Conservation (phyloP, 2,113 vertebrate genomes). For the Bubo scandiacus region DNA sequence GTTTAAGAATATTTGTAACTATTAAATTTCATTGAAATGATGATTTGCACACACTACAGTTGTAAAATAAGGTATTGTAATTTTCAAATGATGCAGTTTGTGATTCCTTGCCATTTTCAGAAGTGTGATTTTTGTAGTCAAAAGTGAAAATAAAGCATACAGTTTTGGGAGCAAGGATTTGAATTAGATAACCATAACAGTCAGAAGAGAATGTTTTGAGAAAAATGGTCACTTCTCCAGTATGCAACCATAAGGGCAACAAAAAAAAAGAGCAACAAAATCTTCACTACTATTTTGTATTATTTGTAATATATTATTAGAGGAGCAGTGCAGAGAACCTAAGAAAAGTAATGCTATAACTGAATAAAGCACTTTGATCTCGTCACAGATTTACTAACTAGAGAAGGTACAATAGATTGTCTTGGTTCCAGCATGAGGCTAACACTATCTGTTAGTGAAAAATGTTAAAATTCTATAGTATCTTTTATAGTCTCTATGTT, state of each 20-base stretch:
- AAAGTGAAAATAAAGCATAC: neutral
- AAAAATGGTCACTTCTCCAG: neutral
- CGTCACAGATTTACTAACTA: neutral
- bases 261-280: neutral
- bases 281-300: neutral
- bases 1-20: neutral
- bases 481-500: neutral
- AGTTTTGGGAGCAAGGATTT: neutral
- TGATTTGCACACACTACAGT: neutral
- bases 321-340: neutral
- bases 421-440: neutral
- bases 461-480: neutral
- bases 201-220: neutral
- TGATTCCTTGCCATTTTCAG: neutral
- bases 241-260: neutral
- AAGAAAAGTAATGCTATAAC: neutral
- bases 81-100: neutral
- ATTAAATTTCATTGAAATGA: neutral
- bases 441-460: neutral
- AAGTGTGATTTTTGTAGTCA: neutral
- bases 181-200: neutral
- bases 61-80: slow-evolving; percentile 8
- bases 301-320: neutral
- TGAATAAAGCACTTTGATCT: neutral
- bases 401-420: neutral